Conservation (phyloP, 2,113 vertebrate species). For the Sorex araneus region DNA sequence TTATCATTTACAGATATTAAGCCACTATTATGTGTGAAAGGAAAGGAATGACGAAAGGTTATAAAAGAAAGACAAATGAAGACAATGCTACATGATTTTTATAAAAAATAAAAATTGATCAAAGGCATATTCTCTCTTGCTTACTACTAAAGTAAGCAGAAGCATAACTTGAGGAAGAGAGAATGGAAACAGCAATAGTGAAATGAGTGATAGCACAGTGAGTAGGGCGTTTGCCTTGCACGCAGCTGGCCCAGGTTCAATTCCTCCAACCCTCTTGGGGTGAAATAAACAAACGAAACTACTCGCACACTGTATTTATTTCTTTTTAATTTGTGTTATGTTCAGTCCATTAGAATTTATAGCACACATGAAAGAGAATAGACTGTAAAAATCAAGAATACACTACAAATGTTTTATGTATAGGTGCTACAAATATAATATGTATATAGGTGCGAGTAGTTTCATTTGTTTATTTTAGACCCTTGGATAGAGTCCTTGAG, state of each 20-base stretch:
- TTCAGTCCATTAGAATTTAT: neutral
- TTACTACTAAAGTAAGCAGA: neutral
- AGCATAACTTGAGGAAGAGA: neutral
- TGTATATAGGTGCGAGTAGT: too few relatives aligned
- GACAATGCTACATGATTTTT: neutral
- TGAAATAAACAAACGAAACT: neutral
- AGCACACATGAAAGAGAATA: neutral
- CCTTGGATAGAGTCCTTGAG: too few relatives aligned
- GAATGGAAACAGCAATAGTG: neutral
- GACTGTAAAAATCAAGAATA: neutral
- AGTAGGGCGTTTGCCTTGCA: too few relatives aligned
- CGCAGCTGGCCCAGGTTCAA: too few relatives aligned
- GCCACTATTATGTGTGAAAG: neutral
- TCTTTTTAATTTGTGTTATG: neutral
- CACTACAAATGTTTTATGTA: too few relatives aligned
- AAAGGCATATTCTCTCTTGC: neutral
- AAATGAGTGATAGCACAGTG: neutral
- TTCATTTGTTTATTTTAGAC: too few relatives aligned
- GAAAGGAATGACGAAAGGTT: neutral
- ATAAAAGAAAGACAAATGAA: neutral
- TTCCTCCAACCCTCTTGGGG: too few relatives aligned
- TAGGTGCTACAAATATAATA: too few relatives aligned
- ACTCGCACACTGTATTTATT: neutral
- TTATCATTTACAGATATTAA: neutral
- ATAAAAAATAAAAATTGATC: neutral